Evolutionary conservation across 2,888 invertebrate species (phyloP).

Genomic region (Pseudococcus viburni): DNA sequence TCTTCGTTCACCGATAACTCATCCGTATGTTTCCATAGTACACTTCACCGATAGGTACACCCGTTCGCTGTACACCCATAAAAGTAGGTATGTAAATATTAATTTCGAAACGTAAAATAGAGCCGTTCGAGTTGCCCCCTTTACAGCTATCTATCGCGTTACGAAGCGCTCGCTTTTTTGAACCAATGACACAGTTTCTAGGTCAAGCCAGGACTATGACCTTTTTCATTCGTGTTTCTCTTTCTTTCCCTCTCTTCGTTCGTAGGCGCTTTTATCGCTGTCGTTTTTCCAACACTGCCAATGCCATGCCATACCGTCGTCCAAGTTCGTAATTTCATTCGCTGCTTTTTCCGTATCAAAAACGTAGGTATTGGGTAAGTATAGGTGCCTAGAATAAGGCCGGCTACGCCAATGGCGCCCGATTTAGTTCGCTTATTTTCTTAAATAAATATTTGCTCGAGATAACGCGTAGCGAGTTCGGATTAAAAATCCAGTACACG

Average conservation of each 20-base stretch:
- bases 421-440: not conserved
- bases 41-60: not conserved
- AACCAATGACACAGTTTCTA: slow-evolving; percentile 36
- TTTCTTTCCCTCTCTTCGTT: not conserved
- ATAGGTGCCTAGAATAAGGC: not conserved
- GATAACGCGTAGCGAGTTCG: not conserved
- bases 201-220: slow-evolving; percentile 9
- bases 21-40: not conserved
- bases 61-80: not conserved
- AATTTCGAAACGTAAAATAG: slow-evolving; percentile 2
- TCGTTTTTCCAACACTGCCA: not conserved
- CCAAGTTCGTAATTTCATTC: not conserved
- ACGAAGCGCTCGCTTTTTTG: not conserved
- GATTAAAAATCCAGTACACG: not conserved
- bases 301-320: not conserved
- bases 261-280: not conserved
- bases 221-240: slow-evolving; percentile 11
- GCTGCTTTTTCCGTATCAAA: not conserved
- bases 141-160: slow-evolving; percentile 6
- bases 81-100: not conserved
- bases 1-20: not conserved
- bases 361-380: not conserved
- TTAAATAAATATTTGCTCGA: slow-evolving; percentile 13
- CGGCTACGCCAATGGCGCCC: not conserved
- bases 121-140: not conserved